Base-by-base conservation (phyloP, 2,797 vertebrate genomes). In the Syngnathus rostellatus region DNA sequence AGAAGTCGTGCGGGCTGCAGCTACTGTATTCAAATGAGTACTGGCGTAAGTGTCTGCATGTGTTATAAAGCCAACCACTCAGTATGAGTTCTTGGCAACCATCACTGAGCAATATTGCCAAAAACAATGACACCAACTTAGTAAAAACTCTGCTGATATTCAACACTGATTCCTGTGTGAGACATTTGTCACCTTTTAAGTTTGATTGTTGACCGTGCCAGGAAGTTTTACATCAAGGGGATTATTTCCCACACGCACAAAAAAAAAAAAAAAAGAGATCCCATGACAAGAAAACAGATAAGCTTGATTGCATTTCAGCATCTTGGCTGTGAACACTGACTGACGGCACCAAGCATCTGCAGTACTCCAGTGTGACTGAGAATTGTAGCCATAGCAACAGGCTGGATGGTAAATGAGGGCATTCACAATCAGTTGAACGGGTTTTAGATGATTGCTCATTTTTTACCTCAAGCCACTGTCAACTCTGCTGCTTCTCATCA, bases 341-440 rank as follows among this genome's bases (percentile, higher is more conserved):
- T n/a, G 60, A 45, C 41, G 31, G 60, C 40, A 25, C 60, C 60
- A 70, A 76, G 77, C 70, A 75, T 71, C 79, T 43, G 71, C 71
- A 76, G 68, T 77, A 71, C 67, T 83, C 62, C 6, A 6, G 43
- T 73, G 66, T 72, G 68, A 73, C 71, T 0, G 60, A 76, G 71
- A 66, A 62, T 66, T 68, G 87, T 88, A 88, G 73, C 85, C 83
- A 57, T 86, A 78, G 88, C 81, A 89, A 89, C 86, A 79, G 74
- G 72, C 72, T 70, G 68, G 68, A 71, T 48, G 17, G 71, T 54
- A 69, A 68, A 70, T 61, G 74, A 62, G 64, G 72, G 58, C 70
- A 71, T 78, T 71, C 66, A 54, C 53, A 72, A 68, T 76, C 65
- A 71, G 63, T 75, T 91, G 89, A 66, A 91, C 72, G 0, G 89